Evolutionary conservation across 2,113 vertebrate genomes (phyloP), one percentile per base, ranked within the genome.

Genomic region (Nematolebias whitei): DNA sequence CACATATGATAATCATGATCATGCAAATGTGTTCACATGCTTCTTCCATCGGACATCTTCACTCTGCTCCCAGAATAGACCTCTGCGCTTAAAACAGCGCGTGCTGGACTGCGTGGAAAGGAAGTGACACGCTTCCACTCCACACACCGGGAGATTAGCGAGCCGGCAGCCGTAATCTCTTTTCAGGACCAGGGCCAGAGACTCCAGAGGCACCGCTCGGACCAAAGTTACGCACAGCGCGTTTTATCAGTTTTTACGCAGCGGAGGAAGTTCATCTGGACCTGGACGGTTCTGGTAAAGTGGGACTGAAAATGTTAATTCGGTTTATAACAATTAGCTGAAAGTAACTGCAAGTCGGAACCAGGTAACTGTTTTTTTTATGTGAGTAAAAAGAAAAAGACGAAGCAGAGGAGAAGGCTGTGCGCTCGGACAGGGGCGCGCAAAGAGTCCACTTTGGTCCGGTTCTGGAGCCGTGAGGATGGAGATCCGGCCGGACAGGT

Each of bases 401-500:
- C 76, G 53, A 68, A 59, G 69, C 16, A 41, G 69, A 74, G 72
- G 61, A 77, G 61, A 63, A 67, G 74, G 62, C 71, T 78, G 87
- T 75, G 88, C 78, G 82, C 85, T 78, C 76, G 49, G 44, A 63
- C 68, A 73, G 84, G 85, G 82, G 89, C 76, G 88, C 80, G 77
- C 80, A 68, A 70, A 69, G 63, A 79, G 68, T 62, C 59, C 68
- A 71, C 70, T 24, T 69, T 75, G 85, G 79, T 78, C 68, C 79
- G 85, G 82, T 77, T 83, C 81, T 82, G 89, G 89, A 90, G 79
- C 26, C 61, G 87, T 64, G 57, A 93, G 80, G 86, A 93, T 93
- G 91, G 91, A 93, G 85, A 71, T 93, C 86, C 90, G 90, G 80
- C 78, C 88, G 84, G 91, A 93, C 63, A 88, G 91, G 85, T 89